phyloP scores from a whole-genome alignment of 2,113 vertebrate genomes.

The Spheniscus mendiculus region DNA sequence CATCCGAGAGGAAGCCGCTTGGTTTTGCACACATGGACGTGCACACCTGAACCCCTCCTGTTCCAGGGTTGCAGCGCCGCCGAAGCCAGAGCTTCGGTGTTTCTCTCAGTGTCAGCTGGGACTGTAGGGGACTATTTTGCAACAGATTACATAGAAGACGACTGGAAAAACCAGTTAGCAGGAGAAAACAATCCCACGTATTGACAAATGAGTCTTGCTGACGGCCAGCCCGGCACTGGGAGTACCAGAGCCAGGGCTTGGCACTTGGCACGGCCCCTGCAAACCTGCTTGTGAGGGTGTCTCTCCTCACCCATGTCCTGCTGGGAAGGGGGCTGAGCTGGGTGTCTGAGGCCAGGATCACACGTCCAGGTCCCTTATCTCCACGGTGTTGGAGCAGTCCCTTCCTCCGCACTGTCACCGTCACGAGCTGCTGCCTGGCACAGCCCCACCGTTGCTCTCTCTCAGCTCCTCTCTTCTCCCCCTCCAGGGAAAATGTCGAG shows the following conservation, averaged over 20 bases:
- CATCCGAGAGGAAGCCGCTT: neutral
- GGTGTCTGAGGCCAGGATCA: neutral
- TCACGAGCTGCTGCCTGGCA: neutral
- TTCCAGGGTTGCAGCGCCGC: fast-evolving
- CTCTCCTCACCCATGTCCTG: neutral
- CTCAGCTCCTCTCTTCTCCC: neutral
- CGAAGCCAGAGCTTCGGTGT: fast-evolving
- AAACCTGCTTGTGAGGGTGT: neutral
- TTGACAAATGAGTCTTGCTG: neutral
- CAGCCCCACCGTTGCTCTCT: fast-evolving
- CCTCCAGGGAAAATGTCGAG: constrained; percentile 24
- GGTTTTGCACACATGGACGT: fast-evolving
- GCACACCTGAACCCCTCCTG: neutral
- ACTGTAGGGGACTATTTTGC: neutral
- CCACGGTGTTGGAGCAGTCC: neutral
- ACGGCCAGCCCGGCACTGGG: neutral
- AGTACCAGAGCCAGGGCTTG: neutral
- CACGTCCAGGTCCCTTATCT: neutral
- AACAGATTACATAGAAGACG: neutral
- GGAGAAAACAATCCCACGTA: neutral
- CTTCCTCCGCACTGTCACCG: neutral
- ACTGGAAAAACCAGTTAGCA: constrained; percentile 49
- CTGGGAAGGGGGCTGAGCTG: neutral
- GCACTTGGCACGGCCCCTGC: neutral
- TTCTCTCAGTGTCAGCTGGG: neutral